Evolutionary conservation across 2,888 invertebrate genomes (phyloP).

Genomic region (Cremastinae sp.): DNA sequence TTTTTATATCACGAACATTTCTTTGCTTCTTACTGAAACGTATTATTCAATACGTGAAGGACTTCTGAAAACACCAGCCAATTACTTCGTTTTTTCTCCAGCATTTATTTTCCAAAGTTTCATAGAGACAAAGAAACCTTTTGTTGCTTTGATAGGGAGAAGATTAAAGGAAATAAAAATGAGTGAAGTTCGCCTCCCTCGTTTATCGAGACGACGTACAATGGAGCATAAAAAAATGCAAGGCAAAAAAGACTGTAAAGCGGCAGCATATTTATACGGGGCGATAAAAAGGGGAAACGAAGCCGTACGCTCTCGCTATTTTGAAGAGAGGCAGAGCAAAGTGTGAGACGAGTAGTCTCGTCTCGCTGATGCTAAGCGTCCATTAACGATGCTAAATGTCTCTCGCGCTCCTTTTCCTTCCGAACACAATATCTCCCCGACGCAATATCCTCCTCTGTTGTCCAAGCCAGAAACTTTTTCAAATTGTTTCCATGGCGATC

Average conservation of each 20-base stretch:
- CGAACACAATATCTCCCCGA: conserved; percentile 15
- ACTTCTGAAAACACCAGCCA: too few relatives aligned
- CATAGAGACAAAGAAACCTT: too few relatives aligned
- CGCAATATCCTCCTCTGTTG: conserved; percentile 35
- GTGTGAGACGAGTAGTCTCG: conserved; percentile 34
- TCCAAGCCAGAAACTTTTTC: conserved; percentile 27
- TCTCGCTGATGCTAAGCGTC: conserved; percentile 32
- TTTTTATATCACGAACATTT: too few relatives aligned
- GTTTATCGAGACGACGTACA: too few relatives aligned
- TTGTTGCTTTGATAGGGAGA: too few relatives aligned
- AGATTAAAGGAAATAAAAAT: too few relatives aligned
- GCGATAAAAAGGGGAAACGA: background rate
- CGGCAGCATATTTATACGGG: background rate
- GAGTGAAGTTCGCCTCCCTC: too few relatives aligned
- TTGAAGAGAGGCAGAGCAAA: conserved; percentile 17
- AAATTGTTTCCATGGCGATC: conserved; percentile 9
- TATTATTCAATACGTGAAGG: too few relatives aligned
- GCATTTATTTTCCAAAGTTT: too few relatives aligned
- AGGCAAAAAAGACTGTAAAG: conserved; percentile 4
- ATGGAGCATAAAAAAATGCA: background rate
- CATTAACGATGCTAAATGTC: conserved; percentile 34
- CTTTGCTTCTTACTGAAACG: too few relatives aligned
- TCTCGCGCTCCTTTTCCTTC: conserved; percentile 8
- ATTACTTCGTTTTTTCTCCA: too few relatives aligned
- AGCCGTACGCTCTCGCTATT: conserved; percentile 7